A percentile compares a stretch with the other conserved stretches of the same genome.
Conservation (phyloP, 2,797 vertebrate species). For the Pseudopleuronectes americanus region DNA sequence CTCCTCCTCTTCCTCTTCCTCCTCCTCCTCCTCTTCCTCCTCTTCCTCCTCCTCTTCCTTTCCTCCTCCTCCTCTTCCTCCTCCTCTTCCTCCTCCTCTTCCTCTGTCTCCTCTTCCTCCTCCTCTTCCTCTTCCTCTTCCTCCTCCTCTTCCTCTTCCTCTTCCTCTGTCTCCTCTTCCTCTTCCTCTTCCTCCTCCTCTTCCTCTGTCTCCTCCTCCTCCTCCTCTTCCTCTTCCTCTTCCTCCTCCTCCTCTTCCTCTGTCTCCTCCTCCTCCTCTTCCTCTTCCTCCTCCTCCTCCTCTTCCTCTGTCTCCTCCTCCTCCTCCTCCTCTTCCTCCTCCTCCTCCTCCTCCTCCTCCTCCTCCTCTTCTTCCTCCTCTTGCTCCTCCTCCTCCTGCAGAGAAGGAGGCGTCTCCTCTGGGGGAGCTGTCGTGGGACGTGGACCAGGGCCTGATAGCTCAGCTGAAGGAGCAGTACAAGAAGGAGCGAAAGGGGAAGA, state of each 20-base stretch:
- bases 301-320: neutral
- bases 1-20: too few species aligned
- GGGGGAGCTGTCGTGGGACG: constrained; percentile 90
- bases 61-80: too few species aligned
- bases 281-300: neutral
- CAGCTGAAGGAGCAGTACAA: constrained; percentile 99
- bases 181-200: too few species aligned
- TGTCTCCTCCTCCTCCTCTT: too few species aligned
- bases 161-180: too few species aligned
- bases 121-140: neutral
- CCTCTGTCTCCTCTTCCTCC: neutral
- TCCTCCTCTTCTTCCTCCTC: constrained; percentile 12
- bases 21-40: too few species aligned
- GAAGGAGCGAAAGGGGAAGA: constrained; percentile 98
- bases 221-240: too few species aligned
- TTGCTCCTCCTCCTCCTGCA: constrained; percentile 53
- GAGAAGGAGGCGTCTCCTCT: constrained; percentile 93
- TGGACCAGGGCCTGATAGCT: constrained; percentile 97
- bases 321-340: neutral
- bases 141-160: too few species aligned
- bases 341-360: too few species aligned
- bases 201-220: too few species aligned
- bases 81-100: neutral
- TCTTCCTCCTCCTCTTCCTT: too few species aligned
- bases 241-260: too few species aligned